Base-by-base conservation (phyloP, 2,888 invertebrate species). In the Invenusta paracnida region DNA sequence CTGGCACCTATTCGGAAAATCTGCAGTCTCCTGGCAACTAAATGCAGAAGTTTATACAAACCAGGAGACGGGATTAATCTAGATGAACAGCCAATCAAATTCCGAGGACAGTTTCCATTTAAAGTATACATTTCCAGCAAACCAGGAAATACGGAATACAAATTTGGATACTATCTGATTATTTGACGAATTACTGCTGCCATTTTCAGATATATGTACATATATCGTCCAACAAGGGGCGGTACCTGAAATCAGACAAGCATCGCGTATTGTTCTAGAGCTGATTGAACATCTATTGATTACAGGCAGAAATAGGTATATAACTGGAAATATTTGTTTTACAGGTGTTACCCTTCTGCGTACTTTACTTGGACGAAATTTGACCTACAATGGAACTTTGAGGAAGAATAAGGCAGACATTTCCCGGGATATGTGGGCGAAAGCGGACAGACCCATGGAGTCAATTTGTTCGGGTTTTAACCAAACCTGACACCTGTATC, bases 211-310 rank as follows among this genome's bases (percentile, higher is more conserved):
- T 48, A 48, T 48, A 48, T 48, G 17, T 48, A 48, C 17, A 48
- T 11, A 48, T 48, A 48, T 17, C 48, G 48, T 11, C 48, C 48
- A 17, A 48, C 5, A 48, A 48, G 27, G 27, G 17, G 73, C 73
- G 23, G 73, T 73, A 73, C 73, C 73, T 73, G 73, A 73, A 73
- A 73, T 73, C 25, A 23, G 73, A 73, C 73, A 73, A 73, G 73
- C 73, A 73, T 73, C 73, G 27, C 73, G 27, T 23, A 25, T 73
- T 73, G 23, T 73, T n/a, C 73, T 73, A 13, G 73, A 73, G 27
- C 73, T 73, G 73, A 73, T 5, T 2, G 73, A 73, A 73, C 73
- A 73, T 73, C 73, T 73, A 73, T 73, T 23, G 25, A 73, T 13
- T 73, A 23, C 25, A 23, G 48, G 11, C 48, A 48, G 17, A 73